Evolutionary conservation across 1,140 invertebrate genomes (phyloP).

Genomic region (Frieseomelitta varia): DNA sequence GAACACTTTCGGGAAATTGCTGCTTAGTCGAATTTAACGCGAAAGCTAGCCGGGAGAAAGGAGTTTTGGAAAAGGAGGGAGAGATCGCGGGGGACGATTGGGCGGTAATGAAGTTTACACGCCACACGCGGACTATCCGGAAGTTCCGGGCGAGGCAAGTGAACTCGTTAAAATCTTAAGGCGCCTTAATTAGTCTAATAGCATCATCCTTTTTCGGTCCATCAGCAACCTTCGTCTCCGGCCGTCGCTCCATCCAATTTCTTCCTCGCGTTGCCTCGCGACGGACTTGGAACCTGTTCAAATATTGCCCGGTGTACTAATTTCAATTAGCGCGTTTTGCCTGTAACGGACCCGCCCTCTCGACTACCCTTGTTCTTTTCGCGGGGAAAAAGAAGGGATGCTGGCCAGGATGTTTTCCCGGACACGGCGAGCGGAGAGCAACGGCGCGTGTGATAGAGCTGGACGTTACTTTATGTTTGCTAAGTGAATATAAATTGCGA

Average conservation of each 20-base stretch:
- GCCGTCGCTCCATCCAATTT: constrained; percentile 63
- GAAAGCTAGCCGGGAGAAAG: not conserved
- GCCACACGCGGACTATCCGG: constrained; percentile 31
- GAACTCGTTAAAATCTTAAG: constrained; percentile 71
- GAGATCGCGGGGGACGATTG: not conserved
- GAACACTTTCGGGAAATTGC: not conserved
- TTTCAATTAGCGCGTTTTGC: constrained; percentile 56
- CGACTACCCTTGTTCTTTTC: not conserved
- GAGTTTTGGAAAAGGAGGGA: not conserved
- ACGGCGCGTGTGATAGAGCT: constrained; percentile 4
- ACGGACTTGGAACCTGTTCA: constrained; percentile 57
- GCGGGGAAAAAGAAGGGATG: not conserved
- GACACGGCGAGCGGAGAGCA: not conserved
- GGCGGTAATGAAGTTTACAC: constrained; percentile 36
- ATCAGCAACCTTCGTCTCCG: constrained; percentile 36
- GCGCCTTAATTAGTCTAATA: constrained; percentile 71
- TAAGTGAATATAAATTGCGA: constrained; percentile 45
- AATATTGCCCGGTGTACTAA: constrained; percentile 61
- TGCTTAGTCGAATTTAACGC: constrained; percentile 6
- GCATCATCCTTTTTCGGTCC: constrained; percentile 66
- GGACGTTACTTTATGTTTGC: not conserved
- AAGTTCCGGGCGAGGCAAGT: constrained; percentile 39
- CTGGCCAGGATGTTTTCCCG: not conserved
- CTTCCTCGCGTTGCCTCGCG: constrained; percentile 43
- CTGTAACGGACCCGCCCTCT: not conserved